Percentiles rank a stretch among this genome's conserved stretches.
Evolutionary conservation across 2,888 invertebrate genomes (phyloP).

Genomic region (Lepidonotus clava): DNA sequence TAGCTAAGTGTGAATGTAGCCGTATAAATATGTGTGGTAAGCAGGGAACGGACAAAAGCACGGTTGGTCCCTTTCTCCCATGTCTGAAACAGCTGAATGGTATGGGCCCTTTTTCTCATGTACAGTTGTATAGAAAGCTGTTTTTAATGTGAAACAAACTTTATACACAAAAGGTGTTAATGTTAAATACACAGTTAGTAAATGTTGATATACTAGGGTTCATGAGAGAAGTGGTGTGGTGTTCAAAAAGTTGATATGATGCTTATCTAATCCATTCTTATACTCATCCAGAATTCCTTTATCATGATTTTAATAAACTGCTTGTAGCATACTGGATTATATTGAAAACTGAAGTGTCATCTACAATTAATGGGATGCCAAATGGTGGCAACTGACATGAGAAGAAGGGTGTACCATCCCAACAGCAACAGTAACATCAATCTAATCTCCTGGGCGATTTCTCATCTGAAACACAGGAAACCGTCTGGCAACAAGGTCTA

Average conservation of each 20-base stretch:
- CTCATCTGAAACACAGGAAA: conserved; percentile 35
- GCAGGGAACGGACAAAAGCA: neutral
- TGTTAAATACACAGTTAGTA: no score
- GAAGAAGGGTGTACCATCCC: neutral
- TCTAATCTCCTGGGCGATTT: neutral
- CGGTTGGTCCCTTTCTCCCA: neutral
- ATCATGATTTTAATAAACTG: no score
- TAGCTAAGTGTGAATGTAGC: no score
- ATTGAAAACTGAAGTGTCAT: no score
- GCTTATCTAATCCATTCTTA: no score
- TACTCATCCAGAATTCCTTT: no score
- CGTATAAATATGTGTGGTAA: neutral
- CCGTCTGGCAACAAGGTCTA: conserved; percentile 34
- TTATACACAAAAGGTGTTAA: no score
- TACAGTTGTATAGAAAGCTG: neutral
- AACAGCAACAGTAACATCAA: conserved; percentile 3
- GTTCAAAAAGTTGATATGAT: no score
- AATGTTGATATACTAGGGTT: no score
- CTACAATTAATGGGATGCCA: no score
- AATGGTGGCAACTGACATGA: conserved; percentile 7
- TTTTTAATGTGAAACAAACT: neutral
- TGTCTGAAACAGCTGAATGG: conserved; percentile 12
- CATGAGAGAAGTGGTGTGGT: no score
- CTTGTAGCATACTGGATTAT: no score
- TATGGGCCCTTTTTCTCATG: neutral